These are phyloP conservation scores for Athalia circularis DNA, from an alignment of 2,888 invertebrate genomes.

Conservation along the genomic window DNA sequence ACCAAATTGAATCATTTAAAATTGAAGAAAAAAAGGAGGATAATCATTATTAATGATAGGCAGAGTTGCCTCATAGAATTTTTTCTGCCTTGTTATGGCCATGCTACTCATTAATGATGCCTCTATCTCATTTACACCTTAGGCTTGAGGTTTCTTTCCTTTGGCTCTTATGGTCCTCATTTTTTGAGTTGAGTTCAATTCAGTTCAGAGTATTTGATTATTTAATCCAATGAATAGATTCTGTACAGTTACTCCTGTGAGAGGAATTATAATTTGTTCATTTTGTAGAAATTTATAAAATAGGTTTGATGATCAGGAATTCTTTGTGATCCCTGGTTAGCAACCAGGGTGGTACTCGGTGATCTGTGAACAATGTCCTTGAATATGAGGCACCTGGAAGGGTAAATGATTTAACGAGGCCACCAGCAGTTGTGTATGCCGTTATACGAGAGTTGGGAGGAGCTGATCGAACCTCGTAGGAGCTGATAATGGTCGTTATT, in stretches of 20 bases:
- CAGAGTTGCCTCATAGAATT: not conserved
- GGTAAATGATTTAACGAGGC: conserved; percentile 15
- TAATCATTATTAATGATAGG: not conserved
- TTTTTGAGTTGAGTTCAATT: too few species aligned
- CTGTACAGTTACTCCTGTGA: too few species aligned
- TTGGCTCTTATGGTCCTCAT: too few species aligned
- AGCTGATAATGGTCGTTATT: conserved; percentile 31
- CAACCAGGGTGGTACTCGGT: not conserved
- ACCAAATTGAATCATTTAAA: conserved; percentile 20
- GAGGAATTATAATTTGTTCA: too few species aligned
- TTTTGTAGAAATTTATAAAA: too few species aligned
- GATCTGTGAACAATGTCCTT: not conserved
- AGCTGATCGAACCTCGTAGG: conserved; percentile 19
- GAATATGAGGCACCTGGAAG: too few species aligned
- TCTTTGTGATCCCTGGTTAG: too few species aligned
- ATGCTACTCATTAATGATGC: not conserved
- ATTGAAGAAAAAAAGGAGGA: not conserved
- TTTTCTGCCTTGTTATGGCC: not conserved
- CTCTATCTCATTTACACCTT: too few species aligned
- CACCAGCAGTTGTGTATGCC: conserved; percentile 13
- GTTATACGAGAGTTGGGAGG: conserved; percentile 43
- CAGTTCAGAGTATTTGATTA: too few species aligned
- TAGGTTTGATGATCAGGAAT: too few species aligned
- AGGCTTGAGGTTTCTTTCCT: too few species aligned
- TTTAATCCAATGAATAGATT: too few species aligned